A percentile compares a stretch with the other conserved stretches of the same genome.
These are phyloP conservation scores for Leptogaster cylindrica DNA, from an alignment of 2,888 invertebrate genomes.

Conservation along the genomic window DNA sequence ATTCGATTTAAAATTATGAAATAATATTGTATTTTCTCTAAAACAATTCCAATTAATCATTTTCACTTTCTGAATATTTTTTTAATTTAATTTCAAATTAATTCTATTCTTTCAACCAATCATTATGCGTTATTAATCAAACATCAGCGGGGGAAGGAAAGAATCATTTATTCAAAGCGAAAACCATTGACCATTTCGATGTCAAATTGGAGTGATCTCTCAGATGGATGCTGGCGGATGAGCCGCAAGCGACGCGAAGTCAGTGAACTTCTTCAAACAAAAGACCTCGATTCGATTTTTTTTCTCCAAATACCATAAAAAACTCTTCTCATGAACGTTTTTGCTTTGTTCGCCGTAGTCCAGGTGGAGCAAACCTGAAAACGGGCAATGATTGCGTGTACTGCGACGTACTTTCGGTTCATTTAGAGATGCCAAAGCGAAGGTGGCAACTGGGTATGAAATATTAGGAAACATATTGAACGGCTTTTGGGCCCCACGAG, in stretches of 20 bases:
- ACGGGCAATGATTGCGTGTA: constrained; percentile 15
- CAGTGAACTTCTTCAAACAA: constrained; percentile 30
- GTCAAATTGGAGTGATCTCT: no score
- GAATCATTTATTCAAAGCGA: no score
- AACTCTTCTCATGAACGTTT: constrained; percentile 8
- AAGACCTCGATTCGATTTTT: constrained; percentile 7
- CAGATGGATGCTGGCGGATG: no score
- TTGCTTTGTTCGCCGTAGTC: constrained; percentile 8
- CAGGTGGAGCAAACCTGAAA: background rate
- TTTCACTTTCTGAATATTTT: no score
- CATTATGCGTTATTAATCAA: no score
- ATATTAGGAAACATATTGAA: constrained; percentile 21
- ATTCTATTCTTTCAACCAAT: no score
- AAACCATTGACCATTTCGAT: no score
- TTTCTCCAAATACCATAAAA: background rate
- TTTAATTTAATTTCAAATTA: no score
- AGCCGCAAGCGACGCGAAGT: constrained; percentile 23
- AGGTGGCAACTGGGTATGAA: constrained; percentile 10
- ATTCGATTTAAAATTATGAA: no score
- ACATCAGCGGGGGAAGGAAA: no score
- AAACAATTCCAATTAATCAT: no score
- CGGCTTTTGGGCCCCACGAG: background rate
- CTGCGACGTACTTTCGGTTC: background rate
- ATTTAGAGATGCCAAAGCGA: background rate
- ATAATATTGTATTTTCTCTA: no score